Base-by-base conservation (phyloP, 2,888 invertebrate species). In the Heliconius ismenius region DNA sequence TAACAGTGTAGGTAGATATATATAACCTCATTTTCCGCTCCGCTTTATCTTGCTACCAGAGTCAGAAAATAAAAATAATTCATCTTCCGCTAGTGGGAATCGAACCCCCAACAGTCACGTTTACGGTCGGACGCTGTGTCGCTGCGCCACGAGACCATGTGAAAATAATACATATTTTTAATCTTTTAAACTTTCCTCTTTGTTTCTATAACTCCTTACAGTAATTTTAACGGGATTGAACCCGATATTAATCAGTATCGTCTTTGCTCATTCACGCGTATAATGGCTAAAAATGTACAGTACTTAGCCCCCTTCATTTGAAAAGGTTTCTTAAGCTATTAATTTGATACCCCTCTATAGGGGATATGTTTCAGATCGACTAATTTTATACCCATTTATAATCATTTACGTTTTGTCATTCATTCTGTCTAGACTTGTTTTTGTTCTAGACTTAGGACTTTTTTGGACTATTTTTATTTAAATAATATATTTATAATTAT, bases 291-390 rank as follows among this genome's bases (percentile, higher is more conserved):
- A 76, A 54, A 32, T 54, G 0, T 21, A 13, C 28, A 32, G 1
- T 70, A 54, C 69, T 54, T 54, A 69, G 69, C 28, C 54, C 69
- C 69, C 69, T 70, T 70, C 54, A 15, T n/a, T 70, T 70, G n/a
- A 70, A 70, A 70, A 70, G 69, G 69, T 70, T 70, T 70, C 69
- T 70, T 28, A 70, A 70, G 69, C 54, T 70, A 54, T 70, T 32
- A 21, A 70, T 70, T 70, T 58, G 69, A 70, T 70, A 70, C 69
- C 2, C n/a, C n/a, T 32, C 32, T 11, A 32, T 54, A 70, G 54
- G 69, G 54, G 54, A n/a, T 54, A 69, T 2, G 24, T 54, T 49
- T 11, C 43, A 49, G 15, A 49, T 58, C 54, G 69, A 70, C 13
- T 58, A 32, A 32, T 28, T 39, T 39, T 28, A 10, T 54, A 54